These are phyloP conservation scores for Dendrocincla fuliginosa DNA, from an alignment of 2,797 vertebrate species.

Conservation along the genomic window DNA sequence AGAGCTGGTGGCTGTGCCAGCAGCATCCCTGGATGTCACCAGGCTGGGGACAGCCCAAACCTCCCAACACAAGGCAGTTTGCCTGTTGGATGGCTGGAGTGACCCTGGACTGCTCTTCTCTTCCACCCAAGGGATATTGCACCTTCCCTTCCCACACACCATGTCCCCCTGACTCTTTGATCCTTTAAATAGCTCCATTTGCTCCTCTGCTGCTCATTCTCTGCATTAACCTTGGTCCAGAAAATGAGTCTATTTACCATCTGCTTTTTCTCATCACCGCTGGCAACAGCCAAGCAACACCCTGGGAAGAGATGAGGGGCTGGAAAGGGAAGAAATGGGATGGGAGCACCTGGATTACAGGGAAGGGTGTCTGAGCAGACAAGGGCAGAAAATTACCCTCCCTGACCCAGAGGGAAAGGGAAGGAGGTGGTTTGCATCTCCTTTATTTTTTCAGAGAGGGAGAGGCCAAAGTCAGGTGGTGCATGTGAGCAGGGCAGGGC, in stretches of 20 bases:
- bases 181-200: background rate
- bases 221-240: background rate
- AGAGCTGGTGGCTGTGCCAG: background rate
- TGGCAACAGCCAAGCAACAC: background rate
- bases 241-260: background rate
- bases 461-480: background rate
- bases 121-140: background rate
- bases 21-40: background rate
- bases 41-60: background rate
- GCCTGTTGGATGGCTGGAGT: background rate
- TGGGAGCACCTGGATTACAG: background rate
- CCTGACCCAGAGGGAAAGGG: background rate
- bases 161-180: fast-evolving
- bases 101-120: background rate
- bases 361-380: background rate
- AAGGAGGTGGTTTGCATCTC: background rate
- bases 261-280: background rate
- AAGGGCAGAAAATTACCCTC: background rate
- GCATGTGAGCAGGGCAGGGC: background rate
- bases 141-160: background rate
- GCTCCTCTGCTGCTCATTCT: background rate
- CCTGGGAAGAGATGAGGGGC: fast-evolving
- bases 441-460: background rate
- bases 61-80: fast-evolving
- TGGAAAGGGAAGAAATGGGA: background rate